A percentile compares a stretch with the other conserved stretches of the same genome.
phyloP scores from a whole-genome alignment of 2,888 invertebrate genomes.

The Philereme transversata region DNA sequence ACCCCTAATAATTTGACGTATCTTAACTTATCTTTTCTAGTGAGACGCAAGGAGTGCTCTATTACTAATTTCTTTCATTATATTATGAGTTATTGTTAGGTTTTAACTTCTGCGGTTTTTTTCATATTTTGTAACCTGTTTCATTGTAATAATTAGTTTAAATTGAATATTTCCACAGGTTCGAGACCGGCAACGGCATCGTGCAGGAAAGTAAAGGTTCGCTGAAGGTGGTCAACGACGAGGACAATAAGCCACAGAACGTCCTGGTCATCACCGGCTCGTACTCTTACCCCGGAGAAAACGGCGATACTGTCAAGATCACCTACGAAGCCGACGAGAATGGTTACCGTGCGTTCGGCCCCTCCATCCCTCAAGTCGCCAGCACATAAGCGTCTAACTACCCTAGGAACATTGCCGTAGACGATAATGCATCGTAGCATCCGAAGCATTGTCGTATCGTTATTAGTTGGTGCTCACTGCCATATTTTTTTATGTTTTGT shows the following conservation, averaged over 20 bases:
- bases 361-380: conserved; percentile 81
- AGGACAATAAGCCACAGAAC: conserved; percentile 82
- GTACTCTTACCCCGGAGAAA: conserved; percentile 81
- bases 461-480: conserved; percentile 27
- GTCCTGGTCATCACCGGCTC: conserved; percentile 85
- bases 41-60: too few relatives aligned
- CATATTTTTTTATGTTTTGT: conserved; percentile 26
- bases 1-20: too few relatives aligned
- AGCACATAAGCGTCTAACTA: conserved; percentile 16
- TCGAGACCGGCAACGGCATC: conserved; percentile 15
- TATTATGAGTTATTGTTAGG: too few relatives aligned
- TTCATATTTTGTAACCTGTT: too few relatives aligned
- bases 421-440: conserved; percentile 9
- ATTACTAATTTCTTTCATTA: too few relatives aligned
- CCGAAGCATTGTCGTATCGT: conserved; percentile 2
- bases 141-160: too few relatives aligned
- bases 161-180: neutral
- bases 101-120: too few relatives aligned
- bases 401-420: conserved; percentile 12
- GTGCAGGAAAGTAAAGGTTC: neutral
- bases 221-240: conserved; percentile 59
- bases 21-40: too few relatives aligned
- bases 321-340: conserved; percentile 86
- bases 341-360: conserved; percentile 86
- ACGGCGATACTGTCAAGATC: conserved; percentile 80